Conservation (phyloP, 2,797 vertebrate species). For the Glyptemys insculpta region DNA sequence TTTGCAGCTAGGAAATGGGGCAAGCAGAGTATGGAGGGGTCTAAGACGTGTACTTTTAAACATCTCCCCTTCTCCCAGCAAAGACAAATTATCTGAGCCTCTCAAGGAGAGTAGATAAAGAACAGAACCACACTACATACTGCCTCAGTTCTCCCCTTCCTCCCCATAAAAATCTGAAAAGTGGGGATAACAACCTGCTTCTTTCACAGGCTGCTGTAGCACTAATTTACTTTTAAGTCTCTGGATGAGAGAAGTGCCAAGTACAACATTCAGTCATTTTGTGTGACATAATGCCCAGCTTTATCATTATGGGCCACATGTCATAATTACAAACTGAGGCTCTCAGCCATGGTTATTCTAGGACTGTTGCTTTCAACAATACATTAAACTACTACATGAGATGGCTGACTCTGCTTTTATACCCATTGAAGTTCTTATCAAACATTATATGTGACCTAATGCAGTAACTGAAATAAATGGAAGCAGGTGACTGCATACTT, state of each 20-base stretch:
- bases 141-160: not conserved
- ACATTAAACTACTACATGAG: not conserved
- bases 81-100: not conserved
- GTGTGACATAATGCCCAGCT: not conserved
- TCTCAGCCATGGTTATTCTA: not conserved
- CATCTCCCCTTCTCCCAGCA: not conserved
- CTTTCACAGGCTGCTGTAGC: not conserved
- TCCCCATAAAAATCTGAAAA: not conserved
- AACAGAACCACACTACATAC: not conserved
- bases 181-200: not conserved
- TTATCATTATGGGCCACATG: not conserved
- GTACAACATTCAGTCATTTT: not conserved
- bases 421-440: not conserved
- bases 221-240: not conserved
- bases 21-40: not conserved
- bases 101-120: not conserved
- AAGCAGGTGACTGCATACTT: not conserved
- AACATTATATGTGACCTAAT: not conserved
- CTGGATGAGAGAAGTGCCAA: not conserved
- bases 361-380: not conserved
- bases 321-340: not conserved
- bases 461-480: not conserved
- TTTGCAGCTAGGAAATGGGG: not conserved
- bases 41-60: not conserved
- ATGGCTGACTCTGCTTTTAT: not conserved